Evolutionary conservation across 2,113 vertebrate genomes (phyloP).

Genomic region (Geococcyx californianus): DNA sequence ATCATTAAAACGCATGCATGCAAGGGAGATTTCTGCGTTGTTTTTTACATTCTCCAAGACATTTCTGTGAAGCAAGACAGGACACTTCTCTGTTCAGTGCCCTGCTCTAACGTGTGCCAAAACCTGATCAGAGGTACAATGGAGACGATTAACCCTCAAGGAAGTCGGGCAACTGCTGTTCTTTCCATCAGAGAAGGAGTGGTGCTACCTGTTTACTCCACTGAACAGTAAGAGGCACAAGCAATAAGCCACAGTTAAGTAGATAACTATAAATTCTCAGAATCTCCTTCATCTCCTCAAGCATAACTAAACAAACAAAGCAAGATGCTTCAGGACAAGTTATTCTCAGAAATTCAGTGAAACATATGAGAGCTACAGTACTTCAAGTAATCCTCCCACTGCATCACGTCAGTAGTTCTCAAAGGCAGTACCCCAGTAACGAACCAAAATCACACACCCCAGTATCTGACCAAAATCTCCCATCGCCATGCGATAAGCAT

Average conservation of each 20-base stretch:
- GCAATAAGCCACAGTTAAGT: background rate
- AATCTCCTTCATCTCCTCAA: background rate
- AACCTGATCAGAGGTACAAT: background rate
- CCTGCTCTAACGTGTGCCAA: background rate
- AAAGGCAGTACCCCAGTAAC: background rate
- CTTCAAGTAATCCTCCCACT: background rate
- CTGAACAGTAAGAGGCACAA: background rate
- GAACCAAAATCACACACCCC: background rate
- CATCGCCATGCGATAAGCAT: fast-evolving
- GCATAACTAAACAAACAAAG: background rate
- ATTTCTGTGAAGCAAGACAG: background rate
- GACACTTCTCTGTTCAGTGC: background rate
- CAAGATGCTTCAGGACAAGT: background rate
- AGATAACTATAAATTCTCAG: background rate
- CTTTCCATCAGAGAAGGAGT: fast-evolving
- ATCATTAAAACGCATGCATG: background rate
- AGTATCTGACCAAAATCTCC: background rate
- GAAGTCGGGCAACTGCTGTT: background rate
- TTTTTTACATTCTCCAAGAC: background rate
- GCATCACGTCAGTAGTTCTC: constrained; percentile 28
- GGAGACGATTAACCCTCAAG: background rate
- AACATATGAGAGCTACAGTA: background rate
- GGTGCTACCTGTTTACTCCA: background rate
- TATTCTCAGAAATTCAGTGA: background rate
- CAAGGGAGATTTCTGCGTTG: fast-evolving